A percentile compares a stretch with the other conserved stretches of the same genome.
Evolutionary conservation across 2,113 vertebrate species (phyloP).

Genomic region (Bungarus multicinctus): DNA sequence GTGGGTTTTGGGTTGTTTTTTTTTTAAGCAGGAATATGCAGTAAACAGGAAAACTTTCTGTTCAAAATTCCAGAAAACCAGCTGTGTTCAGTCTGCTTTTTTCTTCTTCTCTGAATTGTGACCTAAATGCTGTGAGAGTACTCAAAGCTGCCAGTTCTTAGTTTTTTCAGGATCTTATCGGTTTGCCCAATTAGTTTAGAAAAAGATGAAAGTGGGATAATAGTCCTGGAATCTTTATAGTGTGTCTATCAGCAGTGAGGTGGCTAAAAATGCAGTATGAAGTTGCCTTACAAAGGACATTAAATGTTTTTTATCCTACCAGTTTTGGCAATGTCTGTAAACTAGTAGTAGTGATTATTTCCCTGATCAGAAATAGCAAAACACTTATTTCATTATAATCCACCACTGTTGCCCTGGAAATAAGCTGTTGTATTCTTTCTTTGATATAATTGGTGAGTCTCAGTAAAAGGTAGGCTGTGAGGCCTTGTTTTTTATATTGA

Average conservation of each 20-base stretch:
- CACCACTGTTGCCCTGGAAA: not conserved
- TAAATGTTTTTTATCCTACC: not conserved
- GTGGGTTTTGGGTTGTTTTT: not conserved
- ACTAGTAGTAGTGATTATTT: not conserved
- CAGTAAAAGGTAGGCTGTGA: not conserved
- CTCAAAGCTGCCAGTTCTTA: not conserved
- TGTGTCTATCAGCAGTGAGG: not conserved
- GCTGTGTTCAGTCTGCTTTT: slow-evolving; percentile 11
- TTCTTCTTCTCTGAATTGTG: not conserved
- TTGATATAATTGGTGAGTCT: not conserved
- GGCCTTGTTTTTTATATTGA: not conserved
- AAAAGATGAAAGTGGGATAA: not conserved
- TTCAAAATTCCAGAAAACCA: slow-evolving; percentile 17
- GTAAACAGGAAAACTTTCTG: slow-evolving; percentile 29
- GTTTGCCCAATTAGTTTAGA: not conserved
- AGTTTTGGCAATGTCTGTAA: not conserved
- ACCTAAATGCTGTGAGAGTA: not conserved
- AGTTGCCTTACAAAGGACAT: not conserved
- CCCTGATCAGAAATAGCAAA: not conserved
- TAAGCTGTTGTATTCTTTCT: not conserved
- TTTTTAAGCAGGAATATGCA: not conserved
- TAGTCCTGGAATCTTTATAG: not conserved
- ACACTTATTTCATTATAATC: not conserved
- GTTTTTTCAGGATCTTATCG: not conserved
- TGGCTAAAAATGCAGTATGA: not conserved